Evolutionary conservation across 2,113 vertebrate genomes (phyloP), one percentile per base, ranked within the genome.

Genomic region (Scomber scombrus): DNA sequence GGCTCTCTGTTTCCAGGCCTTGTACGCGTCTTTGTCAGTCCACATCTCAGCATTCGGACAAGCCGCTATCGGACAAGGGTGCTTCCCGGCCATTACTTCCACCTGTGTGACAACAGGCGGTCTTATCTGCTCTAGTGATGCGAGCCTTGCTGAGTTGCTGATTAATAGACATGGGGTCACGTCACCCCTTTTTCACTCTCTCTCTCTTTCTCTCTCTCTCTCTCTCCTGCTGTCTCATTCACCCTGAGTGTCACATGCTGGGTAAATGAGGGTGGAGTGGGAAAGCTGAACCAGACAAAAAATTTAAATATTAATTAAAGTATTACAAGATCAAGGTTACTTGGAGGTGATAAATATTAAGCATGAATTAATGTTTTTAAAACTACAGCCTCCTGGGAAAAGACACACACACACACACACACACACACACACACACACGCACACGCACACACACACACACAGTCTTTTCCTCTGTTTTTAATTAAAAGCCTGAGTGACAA

Each of bases 401-500:
- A 40, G 45, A 52, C 21, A 26, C 34, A 23, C 75, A 8, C 67
- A 47, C 15, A 71, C 31, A 21, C 62, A 55, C 70, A 43, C 54
- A 55, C 63, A 72, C 56, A 64, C 58, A 31, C 31, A 45, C 31
- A 34, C 77, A 81, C 67, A 66, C 65, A 15, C 54, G 31, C 45
- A 52, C 63, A 72, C 56, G 61, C 58, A 31, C 31, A 45, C 31
- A 34, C 77, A 81, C 67, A 66, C 65, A 15, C 54, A 40, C 45
- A 52, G 29, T 13, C 43, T 54, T 74, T 75, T 50, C 67, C 21
- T 50, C 62, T 62, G 68, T 86, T 92, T 91, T 94, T 94, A 94
- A 94, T 95, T 94, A 93, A 92, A 92, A 84, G 72, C 81, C 71
- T 91, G 86, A 91, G 82, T 93, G 93, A 93, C 91, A 92, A 88